Percentiles rank a stretch among this genome's conserved stretches.
phyloP scores from a whole-genome alignment of 2,888 invertebrate species.

The Cheilosia vernalis region DNA sequence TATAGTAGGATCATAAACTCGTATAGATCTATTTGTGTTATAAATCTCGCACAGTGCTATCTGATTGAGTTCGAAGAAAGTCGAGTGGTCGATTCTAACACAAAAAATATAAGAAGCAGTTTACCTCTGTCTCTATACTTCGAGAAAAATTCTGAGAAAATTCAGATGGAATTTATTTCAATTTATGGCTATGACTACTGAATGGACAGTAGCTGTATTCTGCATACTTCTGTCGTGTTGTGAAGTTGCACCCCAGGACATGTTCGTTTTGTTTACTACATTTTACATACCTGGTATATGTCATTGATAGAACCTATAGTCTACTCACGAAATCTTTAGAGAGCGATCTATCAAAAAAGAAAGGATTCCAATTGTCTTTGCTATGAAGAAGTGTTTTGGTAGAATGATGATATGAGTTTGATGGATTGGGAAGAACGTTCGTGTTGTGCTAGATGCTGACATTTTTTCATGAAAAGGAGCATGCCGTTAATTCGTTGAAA shows the following conservation, averaged over 20 bases:
- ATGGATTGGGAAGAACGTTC: constrained; percentile 20
- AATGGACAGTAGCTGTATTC: no score
- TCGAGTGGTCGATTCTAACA: constrained; percentile 8
- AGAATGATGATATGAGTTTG: constrained; percentile 21
- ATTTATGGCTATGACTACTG: no score
- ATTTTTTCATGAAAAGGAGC: constrained; percentile 5
- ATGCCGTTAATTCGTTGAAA: background rate
- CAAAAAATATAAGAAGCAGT: no score
- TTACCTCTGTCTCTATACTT: no score
- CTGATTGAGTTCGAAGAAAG: constrained; percentile 57
- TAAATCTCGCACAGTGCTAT: constrained; percentile 59
- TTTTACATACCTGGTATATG: no score
- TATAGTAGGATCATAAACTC: constrained; percentile 56
- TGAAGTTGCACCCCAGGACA: no score
- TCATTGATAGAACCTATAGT: no score
- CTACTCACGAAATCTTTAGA: constrained; percentile 44
- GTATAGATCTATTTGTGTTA: constrained; percentile 45
- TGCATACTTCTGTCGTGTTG: no score
- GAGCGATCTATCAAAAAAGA: constrained; percentile 62
- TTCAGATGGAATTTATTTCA: background rate
- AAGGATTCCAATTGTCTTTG: constrained; percentile 31
- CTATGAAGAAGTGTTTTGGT: constrained; percentile 23
- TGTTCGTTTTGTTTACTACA: no score
- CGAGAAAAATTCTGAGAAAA: background rate
- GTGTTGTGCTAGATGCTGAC: constrained; percentile 8